phyloP scores from a whole-genome alignment of 1,140 invertebrate species.

The Caenorhabditis latens region DNA sequence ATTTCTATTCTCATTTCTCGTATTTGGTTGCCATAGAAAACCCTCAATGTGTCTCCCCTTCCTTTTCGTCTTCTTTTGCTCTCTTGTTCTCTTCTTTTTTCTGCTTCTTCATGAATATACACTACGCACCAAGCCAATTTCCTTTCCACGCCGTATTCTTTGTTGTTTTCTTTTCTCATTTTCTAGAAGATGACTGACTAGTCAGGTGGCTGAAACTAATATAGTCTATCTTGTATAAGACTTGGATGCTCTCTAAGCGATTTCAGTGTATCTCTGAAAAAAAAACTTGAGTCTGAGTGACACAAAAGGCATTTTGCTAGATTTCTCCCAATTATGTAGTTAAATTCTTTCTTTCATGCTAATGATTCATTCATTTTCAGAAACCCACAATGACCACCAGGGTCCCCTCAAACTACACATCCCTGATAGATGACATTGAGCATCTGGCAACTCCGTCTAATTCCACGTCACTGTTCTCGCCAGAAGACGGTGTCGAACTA shows the following conservation, averaged over 20 bases:
- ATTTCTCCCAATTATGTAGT: too few relatives aligned
- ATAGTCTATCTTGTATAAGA: too few relatives aligned
- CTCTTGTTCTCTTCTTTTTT: too few relatives aligned
- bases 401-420: neutral
- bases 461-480: neutral
- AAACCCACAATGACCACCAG: neutral
- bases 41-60: neutral
- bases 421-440: neutral
- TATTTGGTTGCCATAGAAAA: conserved; percentile 16
- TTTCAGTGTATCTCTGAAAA: too few relatives aligned
- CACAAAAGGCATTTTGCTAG: too few relatives aligned
- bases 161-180: too few relatives aligned
- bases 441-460: neutral
- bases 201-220: too few relatives aligned
- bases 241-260: too few relatives aligned
- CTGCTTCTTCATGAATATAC: neutral
- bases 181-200: too few relatives aligned
- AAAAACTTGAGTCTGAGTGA: too few relatives aligned
- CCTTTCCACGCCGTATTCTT: neutral
- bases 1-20: neutral
- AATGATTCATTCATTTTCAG: neutral
- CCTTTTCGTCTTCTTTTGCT: neutral
- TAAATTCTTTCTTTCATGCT: neutral
- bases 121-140: neutral
- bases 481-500: neutral